Evolutionary conservation across 64 coral and sea anemone species (phyloP), one percentile per base, ranked within the genome.

Genomic region (Montipora capricornis): DNA sequence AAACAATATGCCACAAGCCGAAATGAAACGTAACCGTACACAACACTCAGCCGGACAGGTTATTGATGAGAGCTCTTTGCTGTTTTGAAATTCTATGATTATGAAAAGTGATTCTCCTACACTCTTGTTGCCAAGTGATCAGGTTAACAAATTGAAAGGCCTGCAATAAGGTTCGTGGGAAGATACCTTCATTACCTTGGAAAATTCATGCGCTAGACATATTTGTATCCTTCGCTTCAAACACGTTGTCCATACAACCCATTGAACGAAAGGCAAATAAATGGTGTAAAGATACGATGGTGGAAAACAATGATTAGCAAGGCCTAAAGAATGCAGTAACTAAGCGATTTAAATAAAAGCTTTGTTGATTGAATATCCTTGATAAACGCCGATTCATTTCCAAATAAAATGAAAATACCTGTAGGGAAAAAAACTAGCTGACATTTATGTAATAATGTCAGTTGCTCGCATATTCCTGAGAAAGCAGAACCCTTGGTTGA

Each of bases 1-100:
- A 62, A 12, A 84, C 60, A 84, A 84, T 84, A 8, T 19, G 60
- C 82, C 82, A 86, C 82, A 86, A 73, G 82, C 82, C 70, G 10
- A 24, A 50, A 19, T 17, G 5, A 8, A 51, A 84, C 37, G 37
- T 20, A 19, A 26, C 82, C 46, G 47, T 8, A 69, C 19, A 49
- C 82, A 20, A 15, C 62, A 51, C 82, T 86, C n/a, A 5, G 19
- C 7, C 6, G 11, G 53, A 57, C 17, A 48, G 82, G 45, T 61
- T 44, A 86, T 71, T 86, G 70, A 20, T 86, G 12, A 22, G 68
- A 44, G 17, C 66, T 49, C 47, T 73, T 47, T 71, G 46, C 29
- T 71, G 60, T 49, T 68, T 47, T 84, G 16, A 70, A 84, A 84
- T 61, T 68, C 60, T 68, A 64, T 68, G 44, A 16, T 14, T 86